A percentile compares a stretch with the other conserved stretches of the same genome.
phyloP scores from a whole-genome alignment of 1,140 invertebrate species.

The Psilanteris sp. region DNA sequence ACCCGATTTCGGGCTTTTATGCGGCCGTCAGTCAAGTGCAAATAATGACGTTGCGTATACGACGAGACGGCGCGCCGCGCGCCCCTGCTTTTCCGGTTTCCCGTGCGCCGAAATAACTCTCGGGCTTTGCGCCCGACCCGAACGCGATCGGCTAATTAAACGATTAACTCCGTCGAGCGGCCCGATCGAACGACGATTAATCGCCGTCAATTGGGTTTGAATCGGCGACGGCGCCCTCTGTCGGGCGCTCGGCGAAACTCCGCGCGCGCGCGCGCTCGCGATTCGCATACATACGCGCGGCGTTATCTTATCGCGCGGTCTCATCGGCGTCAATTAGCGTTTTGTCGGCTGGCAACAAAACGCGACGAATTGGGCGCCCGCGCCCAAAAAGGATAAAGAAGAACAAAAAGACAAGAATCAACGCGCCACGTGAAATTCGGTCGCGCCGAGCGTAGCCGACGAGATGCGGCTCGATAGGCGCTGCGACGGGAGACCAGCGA shows the following conservation, averaged over 20 bases:
- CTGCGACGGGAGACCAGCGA: slow-evolving; percentile 33
- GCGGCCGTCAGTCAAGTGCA: slow-evolving; percentile 69
- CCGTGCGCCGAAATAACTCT: slow-evolving; percentile 63
- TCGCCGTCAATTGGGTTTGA: too few relatives aligned
- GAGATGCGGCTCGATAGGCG: slow-evolving; percentile 51
- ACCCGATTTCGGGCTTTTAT: slow-evolving; percentile 61
- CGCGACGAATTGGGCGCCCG: too few relatives aligned
- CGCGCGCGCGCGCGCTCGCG: too few relatives aligned
- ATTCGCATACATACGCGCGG: too few relatives aligned
- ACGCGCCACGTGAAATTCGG: slow-evolving; percentile 42
- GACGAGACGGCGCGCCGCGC: slow-evolving; percentile 34
- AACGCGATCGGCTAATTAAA: slow-evolving; percentile 70
- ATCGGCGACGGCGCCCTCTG: too few relatives aligned
- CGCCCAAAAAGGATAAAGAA: too few relatives aligned
- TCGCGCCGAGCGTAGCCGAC: slow-evolving; percentile 16
- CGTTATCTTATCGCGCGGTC: too few relatives aligned
- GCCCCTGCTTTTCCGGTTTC: slow-evolving; percentile 49
- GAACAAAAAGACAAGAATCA: too few relatives aligned
- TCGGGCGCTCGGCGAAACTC: too few relatives aligned
- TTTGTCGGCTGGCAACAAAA: too few relatives aligned
- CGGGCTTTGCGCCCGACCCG: slow-evolving; percentile 51
- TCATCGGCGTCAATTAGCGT: too few relatives aligned
- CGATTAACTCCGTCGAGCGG: slow-evolving; percentile 72
- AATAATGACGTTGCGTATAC: slow-evolving; percentile 69
- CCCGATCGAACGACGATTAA: slow-evolving; percentile 74